These are phyloP conservation scores for Apamea crenata DNA, from an alignment of 2,888 invertebrate genomes.

Conservation along the genomic window DNA sequence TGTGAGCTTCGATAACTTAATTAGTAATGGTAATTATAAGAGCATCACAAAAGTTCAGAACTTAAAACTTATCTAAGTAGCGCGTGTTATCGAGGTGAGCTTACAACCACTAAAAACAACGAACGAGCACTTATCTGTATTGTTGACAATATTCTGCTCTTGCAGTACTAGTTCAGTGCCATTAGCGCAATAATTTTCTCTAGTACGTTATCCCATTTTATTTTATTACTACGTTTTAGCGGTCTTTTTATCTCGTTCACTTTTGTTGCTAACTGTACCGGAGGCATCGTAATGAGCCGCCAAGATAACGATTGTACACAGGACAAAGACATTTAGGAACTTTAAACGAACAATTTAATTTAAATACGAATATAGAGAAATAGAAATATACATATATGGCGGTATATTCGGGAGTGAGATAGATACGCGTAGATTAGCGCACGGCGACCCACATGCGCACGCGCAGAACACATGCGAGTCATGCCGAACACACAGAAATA, in stretches of 20 bases:
- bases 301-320: constrained; percentile 57
- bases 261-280: constrained; percentile 66
- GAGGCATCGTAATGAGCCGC: constrained; percentile 52
- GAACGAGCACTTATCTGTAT: constrained; percentile 11
- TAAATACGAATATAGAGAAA: constrained; percentile 64
- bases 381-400: constrained; percentile 60
- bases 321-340: constrained; percentile 62
- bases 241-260: constrained; percentile 58
- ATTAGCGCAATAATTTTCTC: constrained; percentile 39
- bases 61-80: neutral
- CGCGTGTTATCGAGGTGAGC: constrained; percentile 29
- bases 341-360: constrained; percentile 69
- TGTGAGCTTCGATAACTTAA: constrained; percentile 16
- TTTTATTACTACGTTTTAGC: constrained; percentile 50
- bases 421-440: constrained; percentile 58
- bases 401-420: constrained; percentile 63
- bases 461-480: constrained; percentile 64
- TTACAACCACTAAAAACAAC: constrained; percentile 27
- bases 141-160: constrained; percentile 28
- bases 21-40: constrained; percentile 14
- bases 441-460: constrained; percentile 76
- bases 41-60: constrained; percentile 14
- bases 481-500: constrained; percentile 46
- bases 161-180: constrained; percentile 29
- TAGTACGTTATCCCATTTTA: constrained; percentile 48